phyloP scores from a whole-genome alignment of 1,140 invertebrate species.

The Leptinotarsa lineolata region DNA sequence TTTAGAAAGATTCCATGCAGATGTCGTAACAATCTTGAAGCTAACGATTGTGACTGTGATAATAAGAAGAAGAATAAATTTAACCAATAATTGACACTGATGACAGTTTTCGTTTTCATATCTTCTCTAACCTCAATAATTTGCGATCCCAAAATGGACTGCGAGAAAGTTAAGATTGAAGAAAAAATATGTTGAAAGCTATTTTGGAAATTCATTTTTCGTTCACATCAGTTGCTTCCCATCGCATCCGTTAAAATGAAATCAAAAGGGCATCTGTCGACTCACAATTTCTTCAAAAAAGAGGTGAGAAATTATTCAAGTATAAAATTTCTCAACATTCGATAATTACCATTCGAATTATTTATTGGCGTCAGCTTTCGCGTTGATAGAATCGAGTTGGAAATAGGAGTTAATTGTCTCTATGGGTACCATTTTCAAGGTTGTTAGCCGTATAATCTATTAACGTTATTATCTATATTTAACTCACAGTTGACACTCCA shows the following conservation, averaged over 20 bases:
- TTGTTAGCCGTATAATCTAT: background rate
- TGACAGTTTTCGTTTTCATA: background rate
- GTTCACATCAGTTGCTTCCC: background rate
- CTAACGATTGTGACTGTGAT: too few relatives aligned
- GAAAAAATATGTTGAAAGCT: conserved; percentile 18
- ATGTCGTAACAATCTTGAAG: too few relatives aligned
- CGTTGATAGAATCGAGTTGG: background rate
- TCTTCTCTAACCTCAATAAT: background rate
- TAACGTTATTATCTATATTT: background rate
- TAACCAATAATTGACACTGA: too few relatives aligned
- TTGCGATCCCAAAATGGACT: conserved; percentile 21
- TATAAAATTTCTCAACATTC: background rate
- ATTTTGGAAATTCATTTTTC: background rate
- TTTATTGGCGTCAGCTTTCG: background rate
- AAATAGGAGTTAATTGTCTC: background rate
- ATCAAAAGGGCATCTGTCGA: conserved; percentile 4
- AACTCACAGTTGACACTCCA: background rate
- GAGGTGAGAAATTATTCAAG: background rate
- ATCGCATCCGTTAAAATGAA: background rate
- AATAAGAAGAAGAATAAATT: too few relatives aligned
- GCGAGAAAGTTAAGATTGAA: conserved; percentile 19
- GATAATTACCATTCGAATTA: background rate
- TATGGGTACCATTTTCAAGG: background rate
- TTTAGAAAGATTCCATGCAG: too few relatives aligned
- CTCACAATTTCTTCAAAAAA: conserved; percentile 18